phyloP scores from a whole-genome alignment of 1,140 invertebrate species.

The Heliconius eleuchia region DNA sequence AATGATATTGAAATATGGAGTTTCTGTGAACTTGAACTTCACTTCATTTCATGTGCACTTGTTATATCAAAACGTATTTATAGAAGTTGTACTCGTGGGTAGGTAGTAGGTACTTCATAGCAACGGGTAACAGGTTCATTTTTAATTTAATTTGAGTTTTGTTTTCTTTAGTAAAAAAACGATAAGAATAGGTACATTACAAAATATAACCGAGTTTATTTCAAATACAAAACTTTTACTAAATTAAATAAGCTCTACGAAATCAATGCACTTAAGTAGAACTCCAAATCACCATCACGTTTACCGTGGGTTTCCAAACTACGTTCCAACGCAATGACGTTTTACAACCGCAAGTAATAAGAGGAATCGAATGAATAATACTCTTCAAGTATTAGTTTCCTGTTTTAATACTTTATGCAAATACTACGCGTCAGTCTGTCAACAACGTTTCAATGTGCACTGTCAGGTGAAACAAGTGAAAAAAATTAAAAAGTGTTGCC shows the following conservation, averaged over 20 bases:
- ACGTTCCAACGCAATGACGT: slow-evolving; percentile 48
- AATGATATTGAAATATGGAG: background rate
- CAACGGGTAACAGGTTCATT: no score
- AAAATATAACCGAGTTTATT: background rate
- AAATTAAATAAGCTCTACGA: background rate
- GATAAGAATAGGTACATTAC: no score
- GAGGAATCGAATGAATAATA: slow-evolving; percentile 54
- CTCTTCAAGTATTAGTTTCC: slow-evolving; percentile 52
- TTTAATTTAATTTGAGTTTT: background rate
- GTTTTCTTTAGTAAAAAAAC: no score
- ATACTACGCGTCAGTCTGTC: slow-evolving; percentile 28
- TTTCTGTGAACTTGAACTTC: background rate
- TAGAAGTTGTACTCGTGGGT: no score
- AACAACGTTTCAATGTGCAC: slow-evolving; percentile 15
- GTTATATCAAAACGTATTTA: background rate
- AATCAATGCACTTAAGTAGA: background rate
- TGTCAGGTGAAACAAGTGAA: slow-evolving; percentile 24
- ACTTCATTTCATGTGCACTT: background rate
- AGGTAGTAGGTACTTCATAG: no score
- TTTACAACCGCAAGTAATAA: slow-evolving; percentile 52
- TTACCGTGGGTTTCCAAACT: slow-evolving; percentile 30
- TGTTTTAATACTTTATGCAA: slow-evolving; percentile 39
- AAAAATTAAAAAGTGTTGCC: slow-evolving; percentile 9
- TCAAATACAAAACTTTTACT: background rate
- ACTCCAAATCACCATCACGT: background rate